These are phyloP conservation scores for Apodemia hepburni DNA, from an alignment of 2,888 invertebrate genomes.

Conservation along the genomic window DNA sequence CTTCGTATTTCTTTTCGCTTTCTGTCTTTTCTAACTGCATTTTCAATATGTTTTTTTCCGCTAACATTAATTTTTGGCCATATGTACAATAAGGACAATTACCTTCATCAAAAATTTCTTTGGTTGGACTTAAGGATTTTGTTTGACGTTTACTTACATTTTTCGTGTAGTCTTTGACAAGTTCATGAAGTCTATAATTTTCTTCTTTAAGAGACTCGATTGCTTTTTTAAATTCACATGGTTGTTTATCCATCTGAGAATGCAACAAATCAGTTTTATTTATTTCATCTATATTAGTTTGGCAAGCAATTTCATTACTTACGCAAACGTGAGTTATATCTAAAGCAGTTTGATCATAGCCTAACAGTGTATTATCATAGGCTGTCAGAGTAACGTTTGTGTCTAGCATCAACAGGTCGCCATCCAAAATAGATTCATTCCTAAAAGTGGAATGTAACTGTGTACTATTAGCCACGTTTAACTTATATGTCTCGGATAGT, in stretches of 20 bases:
- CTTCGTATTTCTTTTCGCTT: conserved; percentile 50
- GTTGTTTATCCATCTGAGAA: conserved; percentile 38
- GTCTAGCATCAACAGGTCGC: conserved; percentile 67
- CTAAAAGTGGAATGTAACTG: conserved; percentile 44
- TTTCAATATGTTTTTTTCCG: conserved; percentile 38
- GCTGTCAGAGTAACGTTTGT: conserved; percentile 63
- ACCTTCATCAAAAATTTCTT: conserved; percentile 25
- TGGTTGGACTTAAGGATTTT: conserved; percentile 41
- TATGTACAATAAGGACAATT: conserved; percentile 38
- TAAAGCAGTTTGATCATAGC: conserved; percentile 58
- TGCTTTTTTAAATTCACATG: conserved; percentile 39
- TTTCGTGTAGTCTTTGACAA: conserved; percentile 37
- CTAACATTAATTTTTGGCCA: conserved; percentile 30
- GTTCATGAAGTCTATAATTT: conserved; percentile 44
- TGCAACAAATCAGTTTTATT: conserved; percentile 36
- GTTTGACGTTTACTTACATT: conserved; percentile 26
- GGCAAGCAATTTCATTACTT: conserved; percentile 50
- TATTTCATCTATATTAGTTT: conserved; percentile 40
- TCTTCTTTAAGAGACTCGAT: conserved; percentile 44
- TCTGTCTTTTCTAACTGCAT: conserved; percentile 43
- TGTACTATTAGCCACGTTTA: conserved; percentile 54
- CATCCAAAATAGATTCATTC: conserved; percentile 65
- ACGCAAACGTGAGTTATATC: conserved; percentile 50
- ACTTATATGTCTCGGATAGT: conserved; percentile 49
- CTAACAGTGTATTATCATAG: conserved; percentile 54